phyloP scores from a whole-genome alignment of 2,888 invertebrate genomes.

The Lamproptera curius region DNA sequence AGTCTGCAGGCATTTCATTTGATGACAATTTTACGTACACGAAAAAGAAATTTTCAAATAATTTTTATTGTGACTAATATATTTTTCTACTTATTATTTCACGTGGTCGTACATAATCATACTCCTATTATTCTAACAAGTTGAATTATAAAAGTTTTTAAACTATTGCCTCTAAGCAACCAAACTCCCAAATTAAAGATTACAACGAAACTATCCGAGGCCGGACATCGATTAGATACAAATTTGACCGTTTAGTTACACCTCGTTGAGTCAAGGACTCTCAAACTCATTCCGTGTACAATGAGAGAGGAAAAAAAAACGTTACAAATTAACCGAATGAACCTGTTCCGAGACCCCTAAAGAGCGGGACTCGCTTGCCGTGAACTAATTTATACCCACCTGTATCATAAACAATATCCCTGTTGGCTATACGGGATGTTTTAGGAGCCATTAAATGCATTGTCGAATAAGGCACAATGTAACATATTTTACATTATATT shows the following conservation, averaged over 20 bases:
- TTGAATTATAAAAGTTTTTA: no score
- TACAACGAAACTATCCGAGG: slow-evolving; percentile 40
- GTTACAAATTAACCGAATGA: slow-evolving; percentile 71
- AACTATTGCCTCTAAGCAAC: neutral
- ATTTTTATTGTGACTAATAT: no score
- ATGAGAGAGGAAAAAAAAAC: slow-evolving; percentile 54
- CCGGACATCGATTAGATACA: slow-evolving; percentile 75
- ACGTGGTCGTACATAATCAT: no score
- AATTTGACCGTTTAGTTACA: slow-evolving; percentile 73
- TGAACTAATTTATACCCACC: slow-evolving; percentile 73
- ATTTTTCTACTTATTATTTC: no score
- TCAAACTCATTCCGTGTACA: slow-evolving; percentile 61
- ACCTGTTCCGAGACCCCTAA: slow-evolving; percentile 73
- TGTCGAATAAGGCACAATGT: slow-evolving; percentile 36
- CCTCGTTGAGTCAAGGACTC: slow-evolving; percentile 77
- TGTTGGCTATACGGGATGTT: slow-evolving; percentile 47
- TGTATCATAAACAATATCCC: slow-evolving; percentile 68
- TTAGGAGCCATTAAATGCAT: slow-evolving; percentile 49
- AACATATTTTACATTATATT: neutral
- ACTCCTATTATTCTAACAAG: no score
- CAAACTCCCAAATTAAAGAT: slow-evolving; percentile 42
- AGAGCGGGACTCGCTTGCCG: slow-evolving; percentile 65
- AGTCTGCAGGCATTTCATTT: no score
- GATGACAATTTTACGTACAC: no score
- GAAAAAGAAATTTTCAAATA: no score